phyloP scores from a whole-genome alignment of 2,113 vertebrate genomes.

The Montifringilla adamsi region DNA sequence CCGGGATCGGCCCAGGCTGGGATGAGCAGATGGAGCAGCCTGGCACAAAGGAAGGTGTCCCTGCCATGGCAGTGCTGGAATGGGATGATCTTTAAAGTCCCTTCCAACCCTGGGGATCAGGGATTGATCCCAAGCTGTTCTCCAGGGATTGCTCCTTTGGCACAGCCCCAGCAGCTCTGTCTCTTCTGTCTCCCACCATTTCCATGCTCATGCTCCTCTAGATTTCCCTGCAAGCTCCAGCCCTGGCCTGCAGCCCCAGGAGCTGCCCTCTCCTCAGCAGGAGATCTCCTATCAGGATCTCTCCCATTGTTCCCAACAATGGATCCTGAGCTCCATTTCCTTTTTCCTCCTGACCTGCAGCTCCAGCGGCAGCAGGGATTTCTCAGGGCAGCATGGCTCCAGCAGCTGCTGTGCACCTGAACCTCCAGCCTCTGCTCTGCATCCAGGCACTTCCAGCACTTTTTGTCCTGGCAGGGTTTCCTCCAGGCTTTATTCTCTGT shows the following conservation, averaged over 20 bases:
- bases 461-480: background rate
- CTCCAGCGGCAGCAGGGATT: background rate
- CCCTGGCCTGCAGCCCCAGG: background rate
- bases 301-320: background rate
- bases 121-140: accelerated
- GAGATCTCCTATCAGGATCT: background rate
- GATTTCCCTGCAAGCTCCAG: background rate
- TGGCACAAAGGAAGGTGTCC: background rate
- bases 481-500: background rate
- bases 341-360: background rate
- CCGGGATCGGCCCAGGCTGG: background rate
- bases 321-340: background rate
- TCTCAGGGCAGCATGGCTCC: background rate
- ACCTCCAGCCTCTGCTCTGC: background rate
- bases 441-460: background rate
- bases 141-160: background rate
- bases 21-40: background rate
- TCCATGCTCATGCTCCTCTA: background rate
- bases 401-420: background rate
- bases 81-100: background rate
- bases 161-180: background rate
- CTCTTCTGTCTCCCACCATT: background rate
- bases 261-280: background rate
- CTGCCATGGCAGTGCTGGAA: background rate
- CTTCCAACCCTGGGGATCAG: background rate